These are phyloP conservation scores for Drosophila acutilabella DNA, from an alignment of 2,888 invertebrate genomes.

Conservation along the genomic window DNA sequence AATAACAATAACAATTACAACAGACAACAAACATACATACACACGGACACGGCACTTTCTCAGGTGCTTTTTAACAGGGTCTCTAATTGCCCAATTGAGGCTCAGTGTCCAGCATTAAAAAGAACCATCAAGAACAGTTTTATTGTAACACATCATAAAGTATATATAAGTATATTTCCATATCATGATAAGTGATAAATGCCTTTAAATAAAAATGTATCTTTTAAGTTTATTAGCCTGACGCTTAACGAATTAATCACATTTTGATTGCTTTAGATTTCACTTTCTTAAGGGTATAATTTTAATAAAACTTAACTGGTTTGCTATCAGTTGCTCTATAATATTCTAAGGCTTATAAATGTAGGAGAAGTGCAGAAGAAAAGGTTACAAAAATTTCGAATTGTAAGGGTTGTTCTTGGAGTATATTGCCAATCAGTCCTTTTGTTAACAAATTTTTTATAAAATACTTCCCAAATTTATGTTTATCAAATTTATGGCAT, in stretches of 20 bases:
- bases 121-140: constrained; percentile 41
- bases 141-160: constrained; percentile 52
- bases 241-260: constrained; percentile 10
- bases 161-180: constrained; percentile 10
- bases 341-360: not conserved
- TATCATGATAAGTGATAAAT: constrained; percentile 11
- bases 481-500: no score
- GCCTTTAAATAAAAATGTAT: not conserved
- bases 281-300: not conserved
- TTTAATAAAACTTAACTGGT: not conserved
- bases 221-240: constrained; percentile 14
- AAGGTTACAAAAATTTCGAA: no score
- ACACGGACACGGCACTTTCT: constrained; percentile 62
- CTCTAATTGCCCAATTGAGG: constrained; percentile 57
- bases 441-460: no score
- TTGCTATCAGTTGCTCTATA: not conserved
- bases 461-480: no score
- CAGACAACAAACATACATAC: constrained; percentile 19
- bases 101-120: constrained; percentile 48
- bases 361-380: no score
- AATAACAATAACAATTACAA: constrained; percentile 25
- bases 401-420: no score
- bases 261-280: constrained; percentile 8
- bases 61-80: constrained; percentile 62
- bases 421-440: no score